Evolutionary conservation across 2,888 invertebrate genomes (phyloP), one percentile per base, ranked within the genome.

Genomic region (Aphrophora alni): DNA sequence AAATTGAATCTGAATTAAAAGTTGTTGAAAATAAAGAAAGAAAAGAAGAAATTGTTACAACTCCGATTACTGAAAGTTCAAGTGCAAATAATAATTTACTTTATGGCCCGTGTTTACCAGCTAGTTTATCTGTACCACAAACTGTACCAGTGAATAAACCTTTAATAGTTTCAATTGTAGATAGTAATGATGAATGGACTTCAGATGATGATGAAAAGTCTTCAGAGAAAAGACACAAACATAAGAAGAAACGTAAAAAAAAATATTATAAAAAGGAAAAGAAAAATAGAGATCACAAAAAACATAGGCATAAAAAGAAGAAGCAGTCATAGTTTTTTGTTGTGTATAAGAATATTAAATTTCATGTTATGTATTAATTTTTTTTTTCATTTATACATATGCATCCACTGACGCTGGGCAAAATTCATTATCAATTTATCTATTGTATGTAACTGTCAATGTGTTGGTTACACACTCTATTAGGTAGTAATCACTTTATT

Each of bases 101-200:
- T n/a, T 93, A 92, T 77, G 92, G 92, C 0, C 93, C 92, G 0
- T 91, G 89, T 86, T 89, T 92, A 83, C 92, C 93, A 26, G 26
- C 75, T 28, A 75, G 51, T n/a, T 51, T 44, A 12, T 14, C 44
- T 44, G 17, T 17, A 21, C 4, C 21, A 2, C 72, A 17, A 51
- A 38, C 75, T 14, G 8, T 27, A 78, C 12, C n/a, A 12, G 38
- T 38, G 26, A 72, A 38, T 24, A 24, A 44, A 28, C 26, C n/a
- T 28, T 17, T 26, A 38, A 24, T 27, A 14, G 44, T 38, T 25
- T 44, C 70, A 33, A 21, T 33, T 24, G 68, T 77, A 33, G 33
- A 77, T 80, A 25, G 72, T 78, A 69, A 77, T 25, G 81, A 82
- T 68, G 82, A 83, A 17, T 73, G 78, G 59, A 82, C 82, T 82